Percentiles rank a stretch among this genome's conserved stretches.
Evolutionary conservation across 2,113 vertebrate genomes (phyloP).

Genomic region (Mesoclemmys tuberculata): DNA sequence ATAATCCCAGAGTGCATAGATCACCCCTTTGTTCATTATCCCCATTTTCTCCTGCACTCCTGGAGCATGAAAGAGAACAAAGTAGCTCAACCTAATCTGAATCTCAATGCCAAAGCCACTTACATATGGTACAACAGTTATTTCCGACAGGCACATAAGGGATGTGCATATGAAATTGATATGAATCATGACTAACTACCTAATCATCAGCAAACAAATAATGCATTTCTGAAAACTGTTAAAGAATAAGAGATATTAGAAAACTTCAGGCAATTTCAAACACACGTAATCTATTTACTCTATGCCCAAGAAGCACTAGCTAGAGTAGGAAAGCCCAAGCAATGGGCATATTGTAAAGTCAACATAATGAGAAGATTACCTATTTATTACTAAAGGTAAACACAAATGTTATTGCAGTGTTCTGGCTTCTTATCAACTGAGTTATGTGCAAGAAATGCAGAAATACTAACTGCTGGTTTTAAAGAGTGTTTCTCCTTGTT

Average conservation of each 20-base stretch:
- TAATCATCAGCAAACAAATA: neutral
- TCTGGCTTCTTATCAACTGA: neutral
- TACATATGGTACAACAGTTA: neutral
- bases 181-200: neutral
- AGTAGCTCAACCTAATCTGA: neutral
- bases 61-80: slow-evolving; percentile 43
- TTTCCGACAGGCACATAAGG: neutral
- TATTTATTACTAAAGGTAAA: fast-evolving
- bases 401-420: neutral
- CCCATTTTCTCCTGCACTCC: slow-evolving; percentile 99
- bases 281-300: fast-evolving
- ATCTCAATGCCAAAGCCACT: fast-evolving
- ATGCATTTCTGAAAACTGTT: neutral
- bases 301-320: fast-evolving
- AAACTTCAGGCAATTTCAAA: neutral
- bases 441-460: neutral
- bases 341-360: neutral
- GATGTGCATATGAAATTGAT: too few species aligned
- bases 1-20: slow-evolving; percentile 96
- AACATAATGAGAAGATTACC: neutral
- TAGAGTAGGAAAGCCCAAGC: neutral
- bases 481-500: neutral
- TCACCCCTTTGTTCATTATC: slow-evolving; percentile 97
- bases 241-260: neutral
- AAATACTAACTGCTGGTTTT: neutral